Percentiles rank a stretch among this genome's conserved stretches.
Conservation (phyloP, 2,888 invertebrate species). For the Cotesia congregata region DNA sequence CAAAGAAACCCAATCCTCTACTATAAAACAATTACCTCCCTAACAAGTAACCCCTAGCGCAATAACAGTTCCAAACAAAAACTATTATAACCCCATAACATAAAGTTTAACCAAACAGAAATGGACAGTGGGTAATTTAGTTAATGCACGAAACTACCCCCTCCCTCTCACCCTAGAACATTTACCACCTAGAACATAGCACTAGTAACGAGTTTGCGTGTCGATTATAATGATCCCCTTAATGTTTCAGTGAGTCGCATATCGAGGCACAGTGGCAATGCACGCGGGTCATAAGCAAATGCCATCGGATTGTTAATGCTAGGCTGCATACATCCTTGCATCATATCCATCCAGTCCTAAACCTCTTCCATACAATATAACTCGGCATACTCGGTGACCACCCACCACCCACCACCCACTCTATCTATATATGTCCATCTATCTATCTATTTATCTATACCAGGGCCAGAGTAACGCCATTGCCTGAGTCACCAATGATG, state of each 20-base stretch:
- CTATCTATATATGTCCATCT: background rate
- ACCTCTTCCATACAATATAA: background rate
- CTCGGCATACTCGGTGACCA: background rate
- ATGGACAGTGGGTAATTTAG: background rate
- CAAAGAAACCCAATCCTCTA: too few species aligned
- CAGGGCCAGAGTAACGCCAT: background rate
- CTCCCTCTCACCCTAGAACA: too few species aligned
- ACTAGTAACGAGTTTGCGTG: constrained; percentile 14
- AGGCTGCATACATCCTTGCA: constrained; percentile 7
- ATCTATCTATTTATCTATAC: constrained; percentile 1
- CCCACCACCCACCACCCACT: background rate
- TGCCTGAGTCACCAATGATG: constrained; percentile 45
- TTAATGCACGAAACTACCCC: background rate
- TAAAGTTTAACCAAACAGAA: background rate
- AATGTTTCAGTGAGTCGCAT: constrained; percentile 21
- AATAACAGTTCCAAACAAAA: background rate
- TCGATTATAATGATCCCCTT: constrained; percentile 28
- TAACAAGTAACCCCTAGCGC: background rate
- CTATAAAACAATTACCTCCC: background rate
- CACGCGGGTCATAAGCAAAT: constrained; percentile 9
- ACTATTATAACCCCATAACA: background rate
- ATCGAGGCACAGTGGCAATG: background rate
- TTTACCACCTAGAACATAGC: background rate
- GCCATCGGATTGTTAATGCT: background rate
- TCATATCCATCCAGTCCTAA: background rate